phyloP scores from a whole-genome alignment of 35 echinoderm and acorn worm species.

The Amphiura filiformis region DNA sequence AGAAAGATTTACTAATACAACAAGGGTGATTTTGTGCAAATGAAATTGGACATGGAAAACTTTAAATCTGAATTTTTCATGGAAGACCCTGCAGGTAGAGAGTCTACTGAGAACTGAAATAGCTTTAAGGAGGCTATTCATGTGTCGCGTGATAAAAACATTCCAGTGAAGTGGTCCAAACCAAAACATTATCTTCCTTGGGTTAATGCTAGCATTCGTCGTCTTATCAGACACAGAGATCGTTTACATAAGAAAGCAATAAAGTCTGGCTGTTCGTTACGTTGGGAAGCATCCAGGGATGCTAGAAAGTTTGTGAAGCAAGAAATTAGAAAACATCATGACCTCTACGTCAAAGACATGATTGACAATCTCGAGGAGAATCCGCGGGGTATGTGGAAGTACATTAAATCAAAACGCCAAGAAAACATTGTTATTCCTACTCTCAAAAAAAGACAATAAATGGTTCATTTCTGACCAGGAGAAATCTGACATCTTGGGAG shows the following conservation, averaged over 20 bases:
- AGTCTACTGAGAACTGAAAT: too few species aligned
- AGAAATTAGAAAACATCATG: conserved; percentile 16
- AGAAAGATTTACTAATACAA: too few species aligned
- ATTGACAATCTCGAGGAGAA: conserved; percentile 10
- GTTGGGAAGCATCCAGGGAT: not conserved
- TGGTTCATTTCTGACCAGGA: not conserved
- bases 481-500: not conserved
- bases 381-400: conserved; percentile 12
- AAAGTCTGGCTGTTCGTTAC: not conserved
- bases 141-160: not conserved
- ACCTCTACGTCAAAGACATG: not conserved
- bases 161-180: not conserved
- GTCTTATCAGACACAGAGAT: not conserved
- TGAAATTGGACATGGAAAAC: too few species aligned
- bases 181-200: too few species aligned
- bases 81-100: too few species aligned
- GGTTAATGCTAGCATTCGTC: too few species aligned
- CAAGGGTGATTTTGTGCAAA: too few species aligned
- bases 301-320: conserved; percentile 1
- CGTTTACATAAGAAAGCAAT: not conserved
- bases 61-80: too few species aligned
- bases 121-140: too few species aligned
- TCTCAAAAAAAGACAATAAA: not conserved
- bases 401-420: not conserved
- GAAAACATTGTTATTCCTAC: not conserved